Percentiles rank a stretch among this genome's conserved stretches.
Conservation (phyloP, 2,113 vertebrate genomes). For the Gila orcuttii region DNA sequence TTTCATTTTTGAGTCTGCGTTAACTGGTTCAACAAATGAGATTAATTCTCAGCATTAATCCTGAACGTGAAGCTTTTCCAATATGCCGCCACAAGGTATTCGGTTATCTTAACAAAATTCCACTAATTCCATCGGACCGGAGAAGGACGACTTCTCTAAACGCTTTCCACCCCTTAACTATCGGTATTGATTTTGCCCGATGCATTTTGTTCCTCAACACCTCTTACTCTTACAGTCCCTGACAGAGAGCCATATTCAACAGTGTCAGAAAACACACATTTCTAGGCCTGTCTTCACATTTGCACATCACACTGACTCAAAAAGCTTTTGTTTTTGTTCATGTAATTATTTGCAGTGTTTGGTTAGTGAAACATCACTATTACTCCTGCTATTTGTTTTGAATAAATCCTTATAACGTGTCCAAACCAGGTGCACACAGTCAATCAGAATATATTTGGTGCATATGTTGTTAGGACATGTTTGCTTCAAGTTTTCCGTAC, state of each 20-base stretch:
- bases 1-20: background rate
- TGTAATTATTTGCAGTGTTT: background rate
- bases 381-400: background rate
- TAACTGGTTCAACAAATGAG: slow-evolving; percentile 22
- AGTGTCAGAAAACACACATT: background rate
- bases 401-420: background rate
- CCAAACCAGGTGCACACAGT: background rate
- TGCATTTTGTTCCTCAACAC: background rate
- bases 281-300: background rate
- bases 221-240: background rate
- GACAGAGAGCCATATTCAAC: background rate
- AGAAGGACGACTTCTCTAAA: slow-evolving; percentile 22
- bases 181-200: background rate
- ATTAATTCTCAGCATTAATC: slow-evolving; percentile 17
- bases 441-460: background rate
- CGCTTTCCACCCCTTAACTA: background rate
- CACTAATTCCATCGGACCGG: background rate
- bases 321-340: background rate
- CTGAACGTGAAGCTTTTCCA: slow-evolving; percentile 31
- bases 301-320: background rate
- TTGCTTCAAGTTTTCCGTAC: background rate
- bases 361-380: background rate
- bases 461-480: background rate
- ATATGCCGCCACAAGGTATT: background rate
- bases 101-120: background rate